Percentiles rank a stretch among this genome's conserved stretches.
Conservation (phyloP, 2,888 invertebrate species). For the Limulus polyphemus region DNA sequence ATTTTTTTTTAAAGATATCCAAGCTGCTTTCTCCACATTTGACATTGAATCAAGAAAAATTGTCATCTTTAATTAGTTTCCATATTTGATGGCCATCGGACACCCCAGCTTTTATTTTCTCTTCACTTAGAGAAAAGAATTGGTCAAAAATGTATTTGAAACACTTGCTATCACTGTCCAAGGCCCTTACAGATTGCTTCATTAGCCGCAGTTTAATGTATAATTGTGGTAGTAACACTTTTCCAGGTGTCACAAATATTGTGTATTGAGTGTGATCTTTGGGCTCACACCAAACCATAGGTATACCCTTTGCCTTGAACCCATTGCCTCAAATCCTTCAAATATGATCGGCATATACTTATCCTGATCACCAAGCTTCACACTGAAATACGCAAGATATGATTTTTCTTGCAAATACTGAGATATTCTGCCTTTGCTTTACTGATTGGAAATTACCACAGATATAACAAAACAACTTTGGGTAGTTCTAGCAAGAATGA, state of each 20-base stretch:
- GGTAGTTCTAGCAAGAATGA: no score
- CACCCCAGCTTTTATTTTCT: slow-evolving; percentile 12
- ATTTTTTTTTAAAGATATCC: slow-evolving; percentile 4
- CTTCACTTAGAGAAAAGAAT: slow-evolving; percentile 10
- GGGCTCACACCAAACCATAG: no score
- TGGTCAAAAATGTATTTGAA: slow-evolving; percentile 20
- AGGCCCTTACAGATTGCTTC: slow-evolving; percentile 11
- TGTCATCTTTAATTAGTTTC: slow-evolving; percentile 15
- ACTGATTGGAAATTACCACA: no score
- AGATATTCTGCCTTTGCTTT: no score
- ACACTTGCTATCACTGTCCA: slow-evolving; percentile 13
- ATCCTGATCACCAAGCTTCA: no score
- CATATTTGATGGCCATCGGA: slow-evolving; percentile 12
- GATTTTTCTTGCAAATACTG: no score
- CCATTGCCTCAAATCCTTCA: no score
- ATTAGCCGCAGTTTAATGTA: slow-evolving; percentile 29
- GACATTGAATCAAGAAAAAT: slow-evolving; percentile 19
- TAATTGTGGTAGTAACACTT: slow-evolving; percentile 20
- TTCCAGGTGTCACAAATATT: slow-evolving; percentile 6
- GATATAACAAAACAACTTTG: no score
- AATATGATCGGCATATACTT: no score
- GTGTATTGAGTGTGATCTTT: no score
- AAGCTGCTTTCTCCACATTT: slow-evolving; percentile 7
- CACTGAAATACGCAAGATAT: no score
- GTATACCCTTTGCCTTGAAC: no score